Evolutionary conservation across 1,140 invertebrate species (phyloP).

Genomic region (Mamestra configurata): DNA sequence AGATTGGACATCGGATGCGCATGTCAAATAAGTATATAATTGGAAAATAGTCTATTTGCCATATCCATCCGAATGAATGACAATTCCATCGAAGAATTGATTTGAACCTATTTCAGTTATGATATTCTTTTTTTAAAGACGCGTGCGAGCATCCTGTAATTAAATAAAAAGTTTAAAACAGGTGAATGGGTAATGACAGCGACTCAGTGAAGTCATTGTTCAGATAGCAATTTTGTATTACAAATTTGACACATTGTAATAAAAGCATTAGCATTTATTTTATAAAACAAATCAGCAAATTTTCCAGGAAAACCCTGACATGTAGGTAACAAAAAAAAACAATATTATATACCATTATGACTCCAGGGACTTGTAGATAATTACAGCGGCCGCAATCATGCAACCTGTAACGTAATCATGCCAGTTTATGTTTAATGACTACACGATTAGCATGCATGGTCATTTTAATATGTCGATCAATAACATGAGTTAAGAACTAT

Average conservation of each 20-base stretch:
- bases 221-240: not conserved
- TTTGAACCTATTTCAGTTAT: not conserved
- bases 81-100: too few species aligned
- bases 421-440: not conserved
- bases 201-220: too few species aligned
- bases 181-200: too few species aligned
- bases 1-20: too few species aligned
- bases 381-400: constrained; percentile 1
- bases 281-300: not conserved
- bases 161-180: too few species aligned
- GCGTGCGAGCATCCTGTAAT: not conserved
- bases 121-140: not conserved
- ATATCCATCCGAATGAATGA: too few species aligned
- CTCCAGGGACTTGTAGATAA: not conserved
- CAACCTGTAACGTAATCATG: constrained; percentile 32
- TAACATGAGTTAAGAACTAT: constrained; percentile 25
- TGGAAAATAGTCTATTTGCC: too few species aligned
- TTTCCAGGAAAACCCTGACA: not conserved
- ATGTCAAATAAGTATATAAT: too few species aligned
- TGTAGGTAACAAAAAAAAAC: not conserved
- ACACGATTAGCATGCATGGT: constrained; percentile 13
- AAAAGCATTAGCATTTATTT: not conserved
- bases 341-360: not conserved
- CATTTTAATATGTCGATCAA: constrained; percentile 9
- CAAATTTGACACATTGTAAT: not conserved